phyloP scores from a whole-genome alignment of 1,140 invertebrate genomes.

The Pissodes strobi region DNA sequence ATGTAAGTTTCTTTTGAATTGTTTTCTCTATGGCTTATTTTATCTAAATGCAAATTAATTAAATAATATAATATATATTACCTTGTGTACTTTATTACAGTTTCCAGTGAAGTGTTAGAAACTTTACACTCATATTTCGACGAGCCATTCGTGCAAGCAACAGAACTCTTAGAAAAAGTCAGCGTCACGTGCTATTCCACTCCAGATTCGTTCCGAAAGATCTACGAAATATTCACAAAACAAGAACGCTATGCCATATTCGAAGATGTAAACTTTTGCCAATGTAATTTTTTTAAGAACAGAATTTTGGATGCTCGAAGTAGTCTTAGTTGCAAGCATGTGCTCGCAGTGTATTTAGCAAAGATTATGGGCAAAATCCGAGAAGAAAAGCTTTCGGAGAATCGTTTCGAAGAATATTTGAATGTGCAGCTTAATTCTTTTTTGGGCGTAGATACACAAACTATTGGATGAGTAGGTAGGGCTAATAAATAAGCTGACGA shows the following conservation, averaged over 20 bases:
- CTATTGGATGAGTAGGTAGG: too few species aligned
- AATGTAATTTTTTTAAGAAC: conserved; percentile 63
- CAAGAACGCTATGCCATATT: conserved; percentile 65
- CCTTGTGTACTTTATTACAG: conserved; percentile 40
- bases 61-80: too few species aligned
- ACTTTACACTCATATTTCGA: conserved; percentile 63
- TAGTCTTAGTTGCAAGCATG: conserved; percentile 67
- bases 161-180: conserved; percentile 64
- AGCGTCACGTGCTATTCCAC: conserved; percentile 57
- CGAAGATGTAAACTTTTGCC: conserved; percentile 66
- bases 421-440: conserved; percentile 36
- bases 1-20: conserved; percentile 10
- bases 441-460: too few species aligned
- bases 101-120: conserved; percentile 60
- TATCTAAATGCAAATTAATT: not conserved
- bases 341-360: conserved; percentile 65
- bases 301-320: conserved; percentile 61
- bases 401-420: conserved; percentile 42
- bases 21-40: not conserved
- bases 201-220: conserved; percentile 50
- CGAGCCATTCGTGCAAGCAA: conserved; percentile 59
- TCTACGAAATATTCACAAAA: conserved; percentile 64
- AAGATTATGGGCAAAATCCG: conserved; percentile 57
- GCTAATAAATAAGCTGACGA: too few species aligned
- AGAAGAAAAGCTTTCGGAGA: conserved; percentile 57